Base-by-base conservation (phyloP, 2,797 vertebrate species). In the Alauda arvensis region DNA sequence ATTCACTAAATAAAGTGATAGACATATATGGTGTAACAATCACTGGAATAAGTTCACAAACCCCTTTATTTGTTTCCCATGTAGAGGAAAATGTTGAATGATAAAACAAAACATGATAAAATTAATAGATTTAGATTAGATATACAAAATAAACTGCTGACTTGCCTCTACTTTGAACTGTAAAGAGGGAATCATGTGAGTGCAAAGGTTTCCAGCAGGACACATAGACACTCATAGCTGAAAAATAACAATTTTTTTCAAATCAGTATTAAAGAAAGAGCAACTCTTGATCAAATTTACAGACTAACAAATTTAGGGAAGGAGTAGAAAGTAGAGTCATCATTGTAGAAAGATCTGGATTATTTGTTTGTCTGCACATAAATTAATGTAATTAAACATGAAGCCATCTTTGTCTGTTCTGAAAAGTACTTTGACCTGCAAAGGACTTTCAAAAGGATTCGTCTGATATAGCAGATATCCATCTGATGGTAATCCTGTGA, bases 181-280 rank as follows among this genome's bases (percentile, higher is more conserved):
- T 45, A 48, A 78, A 76, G 14, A 45, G 6, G 10, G 14, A 67
- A 62, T 48, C 5, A 33, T 29, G 4, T 62, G 25, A 62, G 8
- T 13, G 5, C 9, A 29, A 20, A n/a, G 3, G 1, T 74, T 85
- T 77, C 28, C n/a, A 63, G 6, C 8, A 72, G 12, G 15, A 59
- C 17, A 65, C 7, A 23, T 1, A 25, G 8, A 4, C 3, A 45
- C 26, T 8, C 16, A 45, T 46, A 11, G 9, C 25, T 2, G 4
- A 67, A 63, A 14, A 8, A 14, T 8, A 48, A 52, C 5, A 3
- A 29, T 0, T 34, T 26, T 87, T 87, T 88, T 67, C 24, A 72
- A 67, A 69, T 52, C 7, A 82, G 17, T 6, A 15, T 28, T 70
- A 72, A 71, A 66, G 20, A 69, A 52, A 74, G 5, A 68, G 6